phyloP scores from a whole-genome alignment of 2,888 invertebrate genomes.

The Hypercompe scribonia region DNA sequence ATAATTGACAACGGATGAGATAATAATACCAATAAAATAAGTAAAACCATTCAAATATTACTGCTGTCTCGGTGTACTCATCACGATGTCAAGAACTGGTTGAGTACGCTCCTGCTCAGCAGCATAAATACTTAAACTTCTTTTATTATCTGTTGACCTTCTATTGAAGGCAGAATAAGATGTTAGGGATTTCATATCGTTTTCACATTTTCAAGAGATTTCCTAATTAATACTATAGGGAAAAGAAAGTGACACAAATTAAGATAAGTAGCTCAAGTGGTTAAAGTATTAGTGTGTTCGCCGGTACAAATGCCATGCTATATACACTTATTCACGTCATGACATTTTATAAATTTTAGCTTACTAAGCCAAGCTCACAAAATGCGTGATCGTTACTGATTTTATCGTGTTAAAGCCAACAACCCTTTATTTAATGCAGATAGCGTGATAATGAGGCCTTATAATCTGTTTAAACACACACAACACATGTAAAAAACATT shows the following conservation, averaged over 20 bases:
- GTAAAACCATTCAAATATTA: too few species aligned
- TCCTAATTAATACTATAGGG: not conserved
- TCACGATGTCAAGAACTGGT: too few species aligned
- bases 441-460: not conserved
- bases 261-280: not conserved
- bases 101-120: not conserved
- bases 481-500: too few species aligned
- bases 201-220: not conserved
- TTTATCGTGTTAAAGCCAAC: conserved; percentile 18
- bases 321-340: not conserved
- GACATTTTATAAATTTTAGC: not conserved
- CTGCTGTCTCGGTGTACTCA: too few species aligned
- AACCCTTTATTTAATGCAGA: conserved; percentile 7
- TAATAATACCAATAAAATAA: too few species aligned
- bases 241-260: not conserved
- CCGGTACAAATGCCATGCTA: not conserved
- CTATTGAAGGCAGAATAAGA: not conserved
- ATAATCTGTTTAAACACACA: not conserved
- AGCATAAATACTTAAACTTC: not conserved
- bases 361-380: not conserved
- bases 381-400: conserved; percentile 23
- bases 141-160: not conserved
- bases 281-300: not conserved
- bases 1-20: too few species aligned
- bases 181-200: not conserved